Percentiles rank a stretch among this genome's conserved stretches.
phyloP scores from a whole-genome alignment of 2,888 invertebrate species.

The Cosmopolites sordidus region DNA sequence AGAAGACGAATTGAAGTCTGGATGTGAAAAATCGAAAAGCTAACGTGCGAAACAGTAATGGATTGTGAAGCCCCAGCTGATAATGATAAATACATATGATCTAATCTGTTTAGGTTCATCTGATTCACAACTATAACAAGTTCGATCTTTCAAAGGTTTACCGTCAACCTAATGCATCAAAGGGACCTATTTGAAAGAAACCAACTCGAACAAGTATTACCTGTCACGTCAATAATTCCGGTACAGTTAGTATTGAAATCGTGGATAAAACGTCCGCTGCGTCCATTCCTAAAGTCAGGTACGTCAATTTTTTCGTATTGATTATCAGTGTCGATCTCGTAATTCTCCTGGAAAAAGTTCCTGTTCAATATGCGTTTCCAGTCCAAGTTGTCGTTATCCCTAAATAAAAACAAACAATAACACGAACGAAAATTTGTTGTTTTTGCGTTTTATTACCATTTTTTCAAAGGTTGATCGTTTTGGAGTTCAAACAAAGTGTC shows the following conservation, averaged over 20 bases:
- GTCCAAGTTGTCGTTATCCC: slow-evolving; percentile 15
- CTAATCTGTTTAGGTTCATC: too few relatives aligned
- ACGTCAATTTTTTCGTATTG: slow-evolving; percentile 82
- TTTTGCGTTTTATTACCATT: slow-evolving; percentile 10
- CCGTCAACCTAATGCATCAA: too few relatives aligned
- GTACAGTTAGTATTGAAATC: slow-evolving; percentile 78
- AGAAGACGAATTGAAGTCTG: too few relatives aligned
- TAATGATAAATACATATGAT: too few relatives aligned
- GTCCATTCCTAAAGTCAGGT: slow-evolving; percentile 76
- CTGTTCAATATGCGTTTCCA: slow-evolving; percentile 22
- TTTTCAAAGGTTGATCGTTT: slow-evolving; percentile 8
- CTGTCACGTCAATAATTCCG: slow-evolving; percentile 50
- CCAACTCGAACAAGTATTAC: too few relatives aligned
- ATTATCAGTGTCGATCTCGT: slow-evolving; percentile 73
- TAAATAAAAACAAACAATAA: slow-evolving; percentile 5
- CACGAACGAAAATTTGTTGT: too few relatives aligned
- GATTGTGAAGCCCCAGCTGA: too few relatives aligned
- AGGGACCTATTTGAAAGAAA: too few relatives aligned
- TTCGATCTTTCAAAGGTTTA: too few relatives aligned
- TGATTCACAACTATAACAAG: too few relatives aligned
- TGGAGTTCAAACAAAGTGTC: slow-evolving; percentile 8
- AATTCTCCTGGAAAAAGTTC: slow-evolving; percentile 64
- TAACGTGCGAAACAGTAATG: too few relatives aligned
- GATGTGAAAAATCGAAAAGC: too few relatives aligned
- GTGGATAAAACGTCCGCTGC: slow-evolving; percentile 82